Percentiles rank a stretch among this genome's conserved stretches.
phyloP scores from a whole-genome alignment of 2,113 vertebrate species.

The Brienomyrus longianalis region DNA sequence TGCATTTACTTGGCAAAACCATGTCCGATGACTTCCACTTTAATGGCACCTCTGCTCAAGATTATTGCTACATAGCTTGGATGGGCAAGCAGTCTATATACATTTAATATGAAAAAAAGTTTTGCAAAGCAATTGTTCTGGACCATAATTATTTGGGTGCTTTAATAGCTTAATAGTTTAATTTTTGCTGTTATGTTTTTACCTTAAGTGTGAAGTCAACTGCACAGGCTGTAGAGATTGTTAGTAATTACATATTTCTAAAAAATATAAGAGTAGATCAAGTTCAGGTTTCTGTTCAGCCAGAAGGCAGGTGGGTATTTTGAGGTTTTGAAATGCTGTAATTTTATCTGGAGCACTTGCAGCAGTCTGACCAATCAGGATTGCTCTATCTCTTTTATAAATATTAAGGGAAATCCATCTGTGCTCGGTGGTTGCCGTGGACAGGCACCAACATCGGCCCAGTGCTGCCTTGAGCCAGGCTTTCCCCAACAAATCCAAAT shows the following conservation, averaged over 20 bases:
- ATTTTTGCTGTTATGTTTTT: not conserved
- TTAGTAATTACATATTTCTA: not conserved
- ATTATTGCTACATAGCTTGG: conserved; percentile 30
- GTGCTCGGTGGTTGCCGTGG: not conserved
- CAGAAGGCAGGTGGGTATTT: not conserved
- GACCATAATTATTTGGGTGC: not conserved
- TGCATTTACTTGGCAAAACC: conserved; percentile 27
- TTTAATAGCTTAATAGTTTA: not conserved
- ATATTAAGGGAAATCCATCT: not conserved
- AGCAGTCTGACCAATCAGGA: not conserved
- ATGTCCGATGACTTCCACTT: conserved; percentile 27
- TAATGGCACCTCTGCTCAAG: conserved; percentile 27
- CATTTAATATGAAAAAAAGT: conserved; percentile 11
- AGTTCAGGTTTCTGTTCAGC: not conserved
- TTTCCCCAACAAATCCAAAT: not conserved
- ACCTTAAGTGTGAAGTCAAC: not conserved
- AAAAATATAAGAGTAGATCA: not conserved
- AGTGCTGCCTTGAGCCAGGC: not conserved
- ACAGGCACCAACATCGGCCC: not conserved
- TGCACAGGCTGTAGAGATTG: not conserved
- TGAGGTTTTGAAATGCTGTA: not conserved
- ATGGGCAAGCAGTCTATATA: conserved; percentile 21
- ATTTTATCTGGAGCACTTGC: not conserved
- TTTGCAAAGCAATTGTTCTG: not conserved
- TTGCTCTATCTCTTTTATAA: not conserved